Conservation (phyloP, 2,797 vertebrate genomes). For the Alfaro cultratus region DNA sequence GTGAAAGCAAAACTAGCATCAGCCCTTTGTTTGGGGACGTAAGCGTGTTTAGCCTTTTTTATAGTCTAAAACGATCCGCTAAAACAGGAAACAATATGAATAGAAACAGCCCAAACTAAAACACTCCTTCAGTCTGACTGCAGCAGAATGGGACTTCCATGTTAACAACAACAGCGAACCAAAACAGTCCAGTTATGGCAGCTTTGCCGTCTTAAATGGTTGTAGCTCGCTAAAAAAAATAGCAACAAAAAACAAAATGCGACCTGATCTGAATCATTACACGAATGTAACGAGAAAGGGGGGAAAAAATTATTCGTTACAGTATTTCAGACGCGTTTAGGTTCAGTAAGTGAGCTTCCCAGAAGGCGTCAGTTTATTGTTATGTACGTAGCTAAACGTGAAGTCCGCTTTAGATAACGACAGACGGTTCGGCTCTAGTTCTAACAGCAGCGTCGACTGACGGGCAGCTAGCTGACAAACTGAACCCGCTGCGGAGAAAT, state of each 20-base stretch:
- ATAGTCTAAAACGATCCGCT: not conserved
- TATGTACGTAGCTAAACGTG: slow-evolving; percentile 56
- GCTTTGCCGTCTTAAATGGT: slow-evolving; percentile 25
- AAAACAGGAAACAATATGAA: not conserved
- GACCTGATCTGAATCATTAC: slow-evolving; percentile 7
- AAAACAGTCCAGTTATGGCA: slow-evolving; percentile 23
- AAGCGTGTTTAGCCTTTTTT: not conserved
- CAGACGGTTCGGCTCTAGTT: slow-evolving; percentile 26
- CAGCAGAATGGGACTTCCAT: not conserved
- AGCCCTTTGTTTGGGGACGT: not conserved
- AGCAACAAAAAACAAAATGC: slow-evolving; percentile 14
- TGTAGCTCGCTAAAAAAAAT: slow-evolving; percentile 18
- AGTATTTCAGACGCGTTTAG: not conserved
- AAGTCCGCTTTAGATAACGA: slow-evolving; percentile 49
- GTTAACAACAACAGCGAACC: slow-evolving; percentile 8
- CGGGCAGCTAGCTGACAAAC: slow-evolving; percentile 41
- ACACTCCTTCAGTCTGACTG: not conserved
- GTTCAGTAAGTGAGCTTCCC: slow-evolving; percentile 17
- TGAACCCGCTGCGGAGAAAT: slow-evolving; percentile 25
- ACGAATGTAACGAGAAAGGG: slow-evolving; percentile 12
- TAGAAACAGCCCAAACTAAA: not conserved
- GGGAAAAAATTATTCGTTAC: not conserved
- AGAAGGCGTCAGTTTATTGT: slow-evolving; percentile 57
- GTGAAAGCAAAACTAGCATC: slow-evolving; percentile 5
- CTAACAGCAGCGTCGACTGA: slow-evolving; percentile 38